Evolutionary conservation across 2,888 invertebrate genomes (phyloP), one percentile per base, ranked within the genome.

Genomic region (Ligdia adustata): DNA sequence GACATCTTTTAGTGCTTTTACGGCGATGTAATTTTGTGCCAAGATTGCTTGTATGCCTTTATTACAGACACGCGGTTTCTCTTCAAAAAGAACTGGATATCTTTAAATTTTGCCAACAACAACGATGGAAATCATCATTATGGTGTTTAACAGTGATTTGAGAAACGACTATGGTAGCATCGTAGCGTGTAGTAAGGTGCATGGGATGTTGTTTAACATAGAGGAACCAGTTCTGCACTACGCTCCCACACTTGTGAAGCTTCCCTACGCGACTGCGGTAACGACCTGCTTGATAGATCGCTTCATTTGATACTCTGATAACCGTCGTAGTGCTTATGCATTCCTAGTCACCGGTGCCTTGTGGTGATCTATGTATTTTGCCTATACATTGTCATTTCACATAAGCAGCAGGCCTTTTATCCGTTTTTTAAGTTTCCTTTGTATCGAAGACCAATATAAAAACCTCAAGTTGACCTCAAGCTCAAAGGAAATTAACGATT

Each of bases 171-270:
- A 67, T 72, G 69, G 57, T 55, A 75, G 71, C 72, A 81, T 72
- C 16, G 16, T n/a, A n/a, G n/a, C n/a, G n/a, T n/a, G 66, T 59
- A 42, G 28, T 48, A 41, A 63, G 62, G 64, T 57, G 62, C 59
- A 68, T 63, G 55, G 52, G 60, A 58, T 63, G 67, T 64, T 64
- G 64, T 50, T 51, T 42, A 60, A 67, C 75, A 79, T 83, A 84
- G 82, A 75, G 69, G 77, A 87, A 87, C 87, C 81, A 68, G 83
- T 84, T 80, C 66, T 65, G 72, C 69, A 67, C 66, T 69, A 66
- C 69, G 76, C 79, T 88, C 87, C 84, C 89, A 88, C 89, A 87
- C 87, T 75, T 77, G 52, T 63, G 73, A 66, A 86, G 87, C 82
- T 88, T 88, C 88, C 68, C 77, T 75, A 72, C 66, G 15, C 69